Base-by-base conservation (phyloP, 1,140 invertebrate genomes). In the Dryas iulia region DNA sequence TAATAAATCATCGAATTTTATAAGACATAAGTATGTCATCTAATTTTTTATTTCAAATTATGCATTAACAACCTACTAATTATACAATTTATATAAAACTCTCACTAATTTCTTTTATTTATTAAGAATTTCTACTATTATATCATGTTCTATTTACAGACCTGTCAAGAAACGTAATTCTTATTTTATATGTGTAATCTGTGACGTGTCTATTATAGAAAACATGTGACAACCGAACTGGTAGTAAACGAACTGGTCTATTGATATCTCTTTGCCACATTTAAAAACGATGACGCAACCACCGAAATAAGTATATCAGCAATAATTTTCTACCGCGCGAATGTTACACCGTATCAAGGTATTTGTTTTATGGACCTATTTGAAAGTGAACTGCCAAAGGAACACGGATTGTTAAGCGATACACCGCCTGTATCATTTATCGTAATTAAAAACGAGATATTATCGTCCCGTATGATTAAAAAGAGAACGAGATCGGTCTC, bases 231-330 rank as follows among this genome's bases (percentile, higher is more conserved):
- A 77, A 74, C 72, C 69, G 47, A 68, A 77, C 59, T 66, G 75
- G 74, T 79, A 72, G 58, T 82, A 73, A 66, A 53, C 52, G 30
- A 73, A 73, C 72, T 79, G 73, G 76, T 81, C 63, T 77, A 74
- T 77, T 74, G 69, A 71, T 66, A 69, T 73, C 31, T 74, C 59
- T 74, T 78, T 76, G 72, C 73, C 73, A 76, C 81, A 78, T 81
- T 80, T 80, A 75, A 78, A 76, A 66, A 69, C 74, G 75, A 81
- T 89, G 84, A 87, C 83, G 81, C 82, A 86, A 75, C 78, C 73
- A 85, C 78, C 59, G 59, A 85, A 83, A 83, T 84, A 86, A 83
- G 81, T 84, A 82, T 74, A 82, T 74, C 77, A 66, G 74, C 74
- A 79, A 67, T 69, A 63, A 68, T 69, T 71, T 69, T 69, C 12